Percentiles rank a stretch among this genome's conserved stretches.
Conservation (phyloP, 1,140 invertebrate species). For the Charaxes varanes region DNA sequence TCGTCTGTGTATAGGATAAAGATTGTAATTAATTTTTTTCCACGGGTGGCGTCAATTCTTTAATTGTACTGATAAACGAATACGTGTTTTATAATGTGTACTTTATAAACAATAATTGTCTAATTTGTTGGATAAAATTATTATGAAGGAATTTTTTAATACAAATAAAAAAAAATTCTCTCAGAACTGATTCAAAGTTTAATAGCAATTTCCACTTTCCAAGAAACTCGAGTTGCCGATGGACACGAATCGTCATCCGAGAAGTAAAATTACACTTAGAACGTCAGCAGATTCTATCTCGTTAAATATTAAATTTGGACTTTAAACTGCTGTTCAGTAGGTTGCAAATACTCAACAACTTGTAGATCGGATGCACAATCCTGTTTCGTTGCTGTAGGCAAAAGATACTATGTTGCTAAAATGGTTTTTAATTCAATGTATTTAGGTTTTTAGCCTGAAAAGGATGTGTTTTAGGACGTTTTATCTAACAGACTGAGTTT, state of each 20-base stretch:
- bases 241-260: constrained; percentile 6
- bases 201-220: no score
- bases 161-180: no score
- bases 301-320: not conserved
- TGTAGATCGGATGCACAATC: constrained; percentile 23
- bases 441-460: constrained; percentile 10
- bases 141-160: no score
- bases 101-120: no score
- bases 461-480: constrained; percentile 34
- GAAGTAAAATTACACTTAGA: constrained; percentile 14
- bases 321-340: not conserved
- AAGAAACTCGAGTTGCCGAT: constrained; percentile 9
- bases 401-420: constrained; percentile 16
- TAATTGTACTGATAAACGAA: no score
- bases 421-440: constrained; percentile 1
- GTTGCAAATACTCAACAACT: not conserved
- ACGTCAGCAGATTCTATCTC: constrained; percentile 1
- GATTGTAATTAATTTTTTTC: no score
- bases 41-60: no score
- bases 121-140: no score
- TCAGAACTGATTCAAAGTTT: no score
- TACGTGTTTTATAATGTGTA: no score
- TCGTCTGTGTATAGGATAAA: no score
- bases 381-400: not conserved
- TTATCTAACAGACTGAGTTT: constrained; percentile 14